Evolutionary conservation across 2,797 vertebrate genomes (phyloP).

Genomic region (Channallabes apus): DNA sequence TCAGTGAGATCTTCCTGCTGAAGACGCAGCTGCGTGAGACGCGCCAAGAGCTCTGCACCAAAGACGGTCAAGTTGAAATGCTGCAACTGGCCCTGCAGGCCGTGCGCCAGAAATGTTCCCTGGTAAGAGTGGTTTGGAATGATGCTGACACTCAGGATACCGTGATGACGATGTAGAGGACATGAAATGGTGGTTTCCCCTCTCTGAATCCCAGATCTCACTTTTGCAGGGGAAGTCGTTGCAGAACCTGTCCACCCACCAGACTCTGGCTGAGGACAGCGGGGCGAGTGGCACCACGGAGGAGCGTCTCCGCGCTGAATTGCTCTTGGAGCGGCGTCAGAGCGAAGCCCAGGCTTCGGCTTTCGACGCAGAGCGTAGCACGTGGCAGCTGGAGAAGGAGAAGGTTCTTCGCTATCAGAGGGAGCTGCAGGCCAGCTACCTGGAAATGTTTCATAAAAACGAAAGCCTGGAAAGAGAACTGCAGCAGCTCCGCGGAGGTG

Average conservation of each 20-base stretch:
- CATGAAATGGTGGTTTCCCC: not conserved
- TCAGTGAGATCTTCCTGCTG: slow-evolving; percentile 91
- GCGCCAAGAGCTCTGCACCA: slow-evolving; percentile 78
- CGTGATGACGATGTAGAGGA: not conserved
- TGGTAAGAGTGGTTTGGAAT: slow-evolving; percentile 14
- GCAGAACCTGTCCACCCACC: slow-evolving; percentile 52
- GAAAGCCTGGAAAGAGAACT: slow-evolving; percentile 87
- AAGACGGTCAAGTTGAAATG: slow-evolving; percentile 80
- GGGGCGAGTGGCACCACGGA: slow-evolving; percentile 65
- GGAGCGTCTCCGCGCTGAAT: slow-evolving; percentile 89
- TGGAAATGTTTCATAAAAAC: slow-evolving; percentile 93
- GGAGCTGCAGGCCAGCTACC: slow-evolving; percentile 94
- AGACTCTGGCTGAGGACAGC: slow-evolving; percentile 49
- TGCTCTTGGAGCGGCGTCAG: slow-evolving; percentile 90
- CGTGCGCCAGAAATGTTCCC: slow-evolving; percentile 53
- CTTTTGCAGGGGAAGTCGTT: slow-evolving; percentile 22
- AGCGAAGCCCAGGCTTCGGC: slow-evolving; percentile 87
- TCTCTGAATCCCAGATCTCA: not conserved
- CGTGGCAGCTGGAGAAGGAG: slow-evolving; percentile 96
- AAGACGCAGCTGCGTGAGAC: slow-evolving; percentile 90
- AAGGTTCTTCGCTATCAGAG: slow-evolving; percentile 97
- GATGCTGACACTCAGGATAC: not conserved
- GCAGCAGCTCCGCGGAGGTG: slow-evolving; percentile 69
- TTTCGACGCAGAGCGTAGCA: slow-evolving; percentile 90
- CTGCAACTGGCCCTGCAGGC: slow-evolving; percentile 78